These are phyloP conservation scores for Chromoteleia sp. DNA, from an alignment of 2,888 invertebrate species.

Conservation along the genomic window DNA sequence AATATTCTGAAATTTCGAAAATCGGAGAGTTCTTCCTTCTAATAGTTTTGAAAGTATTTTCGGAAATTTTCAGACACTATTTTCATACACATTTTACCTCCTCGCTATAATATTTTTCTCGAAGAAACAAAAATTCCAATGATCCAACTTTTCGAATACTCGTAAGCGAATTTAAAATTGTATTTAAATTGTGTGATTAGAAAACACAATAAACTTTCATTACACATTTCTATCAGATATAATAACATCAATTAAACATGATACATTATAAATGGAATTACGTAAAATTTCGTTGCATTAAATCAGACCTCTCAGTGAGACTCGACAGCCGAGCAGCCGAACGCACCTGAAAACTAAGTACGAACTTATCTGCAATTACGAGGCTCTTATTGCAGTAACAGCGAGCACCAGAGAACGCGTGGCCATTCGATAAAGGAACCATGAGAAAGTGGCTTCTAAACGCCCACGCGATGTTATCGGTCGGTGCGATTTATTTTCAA, in stretches of 20 bases:
- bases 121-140: no score
- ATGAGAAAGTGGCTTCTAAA: constrained; percentile 66
- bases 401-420: constrained; percentile 45
- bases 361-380: constrained; percentile 57
- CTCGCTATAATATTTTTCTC: no score
- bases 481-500: constrained; percentile 63
- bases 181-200: no score
- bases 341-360: constrained; percentile 36
- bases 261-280: constrained; percentile 2
- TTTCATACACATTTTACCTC: no score
- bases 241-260: constrained; percentile 15
- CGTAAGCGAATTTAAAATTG: no score
- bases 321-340: constrained; percentile 5
- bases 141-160: no score
- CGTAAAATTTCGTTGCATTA: constrained; percentile 15
- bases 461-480: constrained; percentile 66
- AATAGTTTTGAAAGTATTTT: no score
- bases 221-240: not conserved
- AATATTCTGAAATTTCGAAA: no score
- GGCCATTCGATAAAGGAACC: constrained; percentile 50
- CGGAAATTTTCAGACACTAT: no score
- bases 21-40: no score
- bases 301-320: constrained; percentile 1
- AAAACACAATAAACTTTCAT: no score
- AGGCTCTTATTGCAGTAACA: constrained; percentile 44